These are phyloP conservation scores for Drosophila repletoides DNA, from an alignment of 1,140 invertebrate genomes.

Conservation along the genomic window DNA sequence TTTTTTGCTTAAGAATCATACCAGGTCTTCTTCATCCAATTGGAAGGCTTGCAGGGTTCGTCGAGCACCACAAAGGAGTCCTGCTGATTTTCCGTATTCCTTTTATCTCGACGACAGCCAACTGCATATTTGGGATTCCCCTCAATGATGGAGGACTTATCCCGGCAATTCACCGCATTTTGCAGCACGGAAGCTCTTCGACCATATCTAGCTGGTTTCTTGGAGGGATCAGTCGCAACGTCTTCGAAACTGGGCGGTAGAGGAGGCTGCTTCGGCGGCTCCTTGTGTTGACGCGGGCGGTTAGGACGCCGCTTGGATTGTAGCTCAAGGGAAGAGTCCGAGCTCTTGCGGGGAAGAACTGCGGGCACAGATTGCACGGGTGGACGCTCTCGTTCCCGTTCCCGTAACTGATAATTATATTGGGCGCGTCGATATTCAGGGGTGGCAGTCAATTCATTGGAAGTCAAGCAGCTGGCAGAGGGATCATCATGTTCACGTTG, in stretches of 20 bases:
- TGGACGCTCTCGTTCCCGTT: constrained; percentile 48
- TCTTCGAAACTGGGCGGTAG: constrained; percentile 50
- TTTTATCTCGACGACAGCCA: constrained; percentile 49
- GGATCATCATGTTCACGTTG: neutral
- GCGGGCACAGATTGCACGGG: neutral
- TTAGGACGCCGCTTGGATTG: constrained; percentile 51
- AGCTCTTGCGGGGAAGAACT: constrained; percentile 51
- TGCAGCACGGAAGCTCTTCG: constrained; percentile 65
- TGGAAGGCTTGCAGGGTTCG: constrained; percentile 71
- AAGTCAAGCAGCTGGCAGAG: constrained; percentile 28
- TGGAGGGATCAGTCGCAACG: constrained; percentile 26
- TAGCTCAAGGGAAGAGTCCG: constrained; percentile 56
- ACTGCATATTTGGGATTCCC: constrained; percentile 75
- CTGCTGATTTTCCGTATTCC: constrained; percentile 38
- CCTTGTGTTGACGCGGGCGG: constrained; percentile 49
- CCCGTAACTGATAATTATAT: constrained; percentile 72
- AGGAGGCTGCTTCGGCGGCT: constrained; percentile 5
- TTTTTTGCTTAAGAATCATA: constrained; percentile 63
- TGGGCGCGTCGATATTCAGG: constrained; percentile 75
- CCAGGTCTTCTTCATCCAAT: constrained; percentile 81
- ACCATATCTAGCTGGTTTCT: constrained; percentile 69
- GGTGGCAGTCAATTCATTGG: constrained; percentile 60
- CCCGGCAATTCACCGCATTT: constrained; percentile 64
- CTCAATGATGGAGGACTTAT: constrained; percentile 73
- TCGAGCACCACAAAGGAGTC: constrained; percentile 74